Percentiles rank a stretch among this genome's conserved stretches.
phyloP scores from a whole-genome alignment of 2,113 vertebrate species.

The Pygoscelis adeliae region DNA sequence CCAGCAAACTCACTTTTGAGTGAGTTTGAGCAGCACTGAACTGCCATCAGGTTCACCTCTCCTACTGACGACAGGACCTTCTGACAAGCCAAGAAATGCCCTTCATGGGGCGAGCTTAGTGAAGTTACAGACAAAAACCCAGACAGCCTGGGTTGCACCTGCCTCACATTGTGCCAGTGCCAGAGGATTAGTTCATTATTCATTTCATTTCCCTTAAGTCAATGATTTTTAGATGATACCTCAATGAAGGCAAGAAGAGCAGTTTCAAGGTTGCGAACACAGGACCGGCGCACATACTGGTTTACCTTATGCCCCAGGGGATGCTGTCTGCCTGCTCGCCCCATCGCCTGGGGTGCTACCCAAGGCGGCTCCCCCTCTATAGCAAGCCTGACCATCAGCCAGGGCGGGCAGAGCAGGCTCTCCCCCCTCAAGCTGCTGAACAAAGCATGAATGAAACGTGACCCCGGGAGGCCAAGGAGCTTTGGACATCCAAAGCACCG shows the following conservation, averaged over 20 bases:
- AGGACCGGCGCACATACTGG: background rate
- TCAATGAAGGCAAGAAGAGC: background rate
- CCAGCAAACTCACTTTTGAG: background rate
- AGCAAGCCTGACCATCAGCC: background rate
- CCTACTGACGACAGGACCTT: background rate
- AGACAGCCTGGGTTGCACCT: background rate
- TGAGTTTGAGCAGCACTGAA: background rate
- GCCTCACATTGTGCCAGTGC: background rate
- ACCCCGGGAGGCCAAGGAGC: background rate
- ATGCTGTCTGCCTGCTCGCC: background rate
- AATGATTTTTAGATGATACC: background rate
- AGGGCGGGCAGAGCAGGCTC: background rate
- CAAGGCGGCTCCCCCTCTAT: fast-evolving
- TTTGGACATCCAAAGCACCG: background rate
- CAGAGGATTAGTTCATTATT: background rate
- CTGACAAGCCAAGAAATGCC: background rate
- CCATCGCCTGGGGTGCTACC: fast-evolving
- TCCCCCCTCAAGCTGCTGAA: background rate
- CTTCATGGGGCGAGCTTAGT: background rate
- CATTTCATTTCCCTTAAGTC: background rate
- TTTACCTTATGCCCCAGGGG: background rate
- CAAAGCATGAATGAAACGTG: background rate
- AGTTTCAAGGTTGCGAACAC: background rate
- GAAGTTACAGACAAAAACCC: background rate
- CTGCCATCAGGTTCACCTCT: background rate